These are phyloP conservation scores for Globodera ellingtonae DNA, from an alignment of 1,140 invertebrate species.

Conservation along the genomic window DNA sequence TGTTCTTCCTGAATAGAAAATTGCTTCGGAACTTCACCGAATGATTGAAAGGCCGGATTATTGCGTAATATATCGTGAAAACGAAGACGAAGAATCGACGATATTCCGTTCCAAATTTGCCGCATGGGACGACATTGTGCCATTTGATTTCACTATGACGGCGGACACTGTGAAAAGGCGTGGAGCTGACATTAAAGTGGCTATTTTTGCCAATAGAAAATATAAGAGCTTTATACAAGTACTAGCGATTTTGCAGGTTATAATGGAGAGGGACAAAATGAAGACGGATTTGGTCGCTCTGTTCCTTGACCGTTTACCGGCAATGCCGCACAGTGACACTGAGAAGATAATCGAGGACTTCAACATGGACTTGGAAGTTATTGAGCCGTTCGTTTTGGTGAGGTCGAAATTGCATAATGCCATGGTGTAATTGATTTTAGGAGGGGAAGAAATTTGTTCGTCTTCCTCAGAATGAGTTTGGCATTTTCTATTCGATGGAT, in stretches of 20 bases:
- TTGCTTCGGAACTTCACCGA: conserved; percentile 70
- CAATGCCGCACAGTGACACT: conserved; percentile 83
- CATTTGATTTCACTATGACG: conserved; percentile 96
- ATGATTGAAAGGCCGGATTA: conserved; percentile 82
- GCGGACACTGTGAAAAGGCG: conserved; percentile 93
- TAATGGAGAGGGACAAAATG: conserved; percentile 70
- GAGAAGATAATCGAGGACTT: conserved; percentile 84
- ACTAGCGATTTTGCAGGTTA: conserved; percentile 40
- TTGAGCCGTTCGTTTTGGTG: conserved; percentile 94
- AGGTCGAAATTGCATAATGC: conserved; percentile 4
- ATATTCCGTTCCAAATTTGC: conserved; percentile 96
- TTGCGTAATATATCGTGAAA: conserved; percentile 82
- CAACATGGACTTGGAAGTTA: conserved; percentile 92
- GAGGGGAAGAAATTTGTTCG: conserved; percentile 89
- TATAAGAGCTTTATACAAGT: too few species aligned
- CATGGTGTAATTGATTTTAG: conserved; percentile 32
- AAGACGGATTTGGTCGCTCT: conserved; percentile 88
- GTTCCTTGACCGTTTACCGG: conserved; percentile 88
- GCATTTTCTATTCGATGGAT: conserved; percentile 88
- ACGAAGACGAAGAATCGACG: conserved; percentile 73
- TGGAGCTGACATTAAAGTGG: conserved; percentile 77
- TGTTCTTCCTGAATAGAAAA: conserved; percentile 44
- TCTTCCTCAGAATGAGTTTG: conserved; percentile 89
- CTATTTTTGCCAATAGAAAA: not conserved
- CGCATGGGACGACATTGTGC: conserved; percentile 98